phyloP scores from a whole-genome alignment of 2,797 vertebrate genomes.

The Crocidura indochinensis region DNA sequence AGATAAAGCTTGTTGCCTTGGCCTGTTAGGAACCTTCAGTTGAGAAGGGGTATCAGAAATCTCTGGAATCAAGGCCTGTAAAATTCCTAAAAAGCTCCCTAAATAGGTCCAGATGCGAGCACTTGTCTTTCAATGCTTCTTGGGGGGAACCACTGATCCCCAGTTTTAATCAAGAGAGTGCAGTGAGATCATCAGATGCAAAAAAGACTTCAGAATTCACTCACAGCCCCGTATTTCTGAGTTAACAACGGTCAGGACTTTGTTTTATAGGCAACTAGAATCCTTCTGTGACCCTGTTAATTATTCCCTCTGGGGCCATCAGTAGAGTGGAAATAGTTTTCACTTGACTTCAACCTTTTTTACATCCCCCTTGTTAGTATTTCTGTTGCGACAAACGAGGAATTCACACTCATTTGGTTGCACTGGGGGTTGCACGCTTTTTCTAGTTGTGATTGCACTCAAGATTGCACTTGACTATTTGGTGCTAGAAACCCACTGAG shows the following conservation, averaged over 20 bases:
- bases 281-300: fast-evolving
- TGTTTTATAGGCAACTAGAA: neutral
- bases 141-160: neutral
- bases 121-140: neutral
- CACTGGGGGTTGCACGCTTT: no score
- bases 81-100: neutral
- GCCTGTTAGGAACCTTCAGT: neutral
- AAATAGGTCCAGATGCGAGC: neutral
- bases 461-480: no score
- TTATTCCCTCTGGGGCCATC: neutral
- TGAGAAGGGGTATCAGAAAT: neutral
- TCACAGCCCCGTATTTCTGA: neutral
- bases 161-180: neutral
- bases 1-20: neutral
- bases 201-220: neutral
- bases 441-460: no score
- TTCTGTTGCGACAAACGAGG: no score
- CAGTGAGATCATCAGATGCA: no score
- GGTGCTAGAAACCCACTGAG: no score
- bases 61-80: no score
- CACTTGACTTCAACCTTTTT: no score
- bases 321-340: no score
- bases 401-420: no score
- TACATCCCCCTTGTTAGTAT: no score
- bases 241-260: neutral